Base-by-base conservation (phyloP, 2,797 vertebrate genomes). In the Catostomus latipinnis region DNA sequence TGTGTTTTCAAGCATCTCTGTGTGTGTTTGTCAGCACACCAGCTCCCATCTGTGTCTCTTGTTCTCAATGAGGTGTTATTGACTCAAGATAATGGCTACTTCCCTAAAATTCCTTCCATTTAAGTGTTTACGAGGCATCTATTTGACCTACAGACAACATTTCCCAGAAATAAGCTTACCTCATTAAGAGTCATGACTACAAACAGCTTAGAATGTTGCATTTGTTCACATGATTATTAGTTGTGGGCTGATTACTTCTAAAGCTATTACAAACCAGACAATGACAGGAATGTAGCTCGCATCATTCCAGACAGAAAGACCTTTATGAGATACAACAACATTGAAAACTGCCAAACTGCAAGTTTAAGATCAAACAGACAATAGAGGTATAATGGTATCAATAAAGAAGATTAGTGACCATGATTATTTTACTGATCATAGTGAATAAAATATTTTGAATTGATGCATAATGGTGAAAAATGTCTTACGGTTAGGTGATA, bases 41-140 rank as follows among this genome's bases (percentile, higher is more conserved):
- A 34, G 34, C 34, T 34, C 78, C 78, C 83, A 7, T 85, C 84
- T 87, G 73, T 71, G 6, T 53, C 34, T 68, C n/a, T 12, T 61
- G 13, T 68, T 43, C 57, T 61, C n/a, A 56, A 34, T 53, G 71
- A 67, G 7, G 1, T 13, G 6, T 12, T 11, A 7, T 53, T 76
- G 49, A 61, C 56, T 49, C 62, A 49, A 7, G n/a, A 68, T 60
- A 56, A 63, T 49, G 13, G 69, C 22, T 48, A 77, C 57, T 80
- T 71, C 52, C 49, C 66, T 71, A 57, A 78, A 62, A 67, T 81
- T 56, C 65, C 46, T 68, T 12, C 45, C 18, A 16, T 67, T 62
- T 73, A 74, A 46, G 49, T 80, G 82, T 52, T 82, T 83, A 76
- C 61, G 49, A 76, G 45, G 72, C 56, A 83, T 81, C 72, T 69